Evolutionary conservation across 1,140 invertebrate species (phyloP), one percentile per base, ranked within the genome.

Genomic region (Pseudomyrmex flavicornis): DNA sequence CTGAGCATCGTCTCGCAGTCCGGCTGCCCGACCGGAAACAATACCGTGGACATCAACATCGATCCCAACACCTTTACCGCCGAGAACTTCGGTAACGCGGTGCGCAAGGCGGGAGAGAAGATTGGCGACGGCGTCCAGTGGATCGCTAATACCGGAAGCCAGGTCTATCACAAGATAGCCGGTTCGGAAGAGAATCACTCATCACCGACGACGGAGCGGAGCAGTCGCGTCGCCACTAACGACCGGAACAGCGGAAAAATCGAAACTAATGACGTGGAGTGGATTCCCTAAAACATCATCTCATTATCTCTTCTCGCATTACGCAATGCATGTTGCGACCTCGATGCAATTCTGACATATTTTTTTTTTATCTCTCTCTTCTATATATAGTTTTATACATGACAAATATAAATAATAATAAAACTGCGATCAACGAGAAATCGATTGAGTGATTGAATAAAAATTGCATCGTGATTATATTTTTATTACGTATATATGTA

Each of bases 31-130:
- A 91, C 87, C 0, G 94, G 95, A 12, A 94, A 95, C n/a, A 94
- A 95, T 69, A 96, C 95, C 4, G 93, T 97, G 2, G 96, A 97
- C 88, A 96, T 98, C 59, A 96, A 96, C 88, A 96, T 97, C 62
- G 95, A 97, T 85, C 96, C 96, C 0, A 95, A 97, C 5, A 98
- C 97, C 0, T 97, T 98, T 90, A 96, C 95, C 0, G 94, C 96
- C 0, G 95, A 96, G 73, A 97, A 96, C 85, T 94, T 97, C n/a
- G 97, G 96, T 0, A 95, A 95, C 9, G 95, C 95, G 1, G 95
- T 97, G 0, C 95, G 96, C 48, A 97, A 96, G 91, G 96, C 96
- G 50, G 97, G 97, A 0, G 95, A 96, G 63, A 96, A 96, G 89
- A 95, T 97, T 46, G 96, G 97, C 44, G 95, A 96, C 84, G 96